phyloP scores from a whole-genome alignment of 2,888 invertebrate genomes.

The Spodoptera littoralis region DNA sequence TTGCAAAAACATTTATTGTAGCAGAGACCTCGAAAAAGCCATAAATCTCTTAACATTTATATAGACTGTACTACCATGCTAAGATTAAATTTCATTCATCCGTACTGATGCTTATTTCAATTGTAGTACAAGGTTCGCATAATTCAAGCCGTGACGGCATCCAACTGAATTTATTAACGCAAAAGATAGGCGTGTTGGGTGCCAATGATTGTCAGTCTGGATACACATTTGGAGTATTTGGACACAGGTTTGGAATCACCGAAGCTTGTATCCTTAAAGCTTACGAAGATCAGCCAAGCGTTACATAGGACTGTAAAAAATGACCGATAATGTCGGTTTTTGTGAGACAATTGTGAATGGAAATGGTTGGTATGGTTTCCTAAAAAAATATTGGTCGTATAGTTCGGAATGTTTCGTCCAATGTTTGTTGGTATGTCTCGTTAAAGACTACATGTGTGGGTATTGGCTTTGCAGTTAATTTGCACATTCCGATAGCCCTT shows the following conservation, averaged over 20 bases:
- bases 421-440: constrained; percentile 19
- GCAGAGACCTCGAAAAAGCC: constrained; percentile 24
- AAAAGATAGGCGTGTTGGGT: constrained; percentile 46
- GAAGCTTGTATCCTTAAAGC: constrained; percentile 16
- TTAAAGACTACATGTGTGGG: constrained; percentile 17
- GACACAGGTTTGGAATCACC: constrained; percentile 5
- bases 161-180: constrained; percentile 59
- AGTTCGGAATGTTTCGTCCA: constrained; percentile 6
- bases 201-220: constrained; percentile 43
- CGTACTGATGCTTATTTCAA: constrained; percentile 63
- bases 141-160: constrained; percentile 70
- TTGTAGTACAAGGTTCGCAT: constrained; percentile 71
- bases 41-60: constrained; percentile 31
- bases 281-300: neutral
- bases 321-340: too few relatives aligned
- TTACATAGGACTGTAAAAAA: neutral
- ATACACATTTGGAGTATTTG: constrained; percentile 22
- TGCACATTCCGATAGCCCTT: constrained; percentile 39
- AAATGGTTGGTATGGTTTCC: too few relatives aligned
- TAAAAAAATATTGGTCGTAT: too few relatives aligned
- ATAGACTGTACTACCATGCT: constrained; percentile 29
- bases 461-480: constrained; percentile 30
- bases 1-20: constrained; percentile 15
- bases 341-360: too few relatives aligned
- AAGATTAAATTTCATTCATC: constrained; percentile 72